phyloP scores from a whole-genome alignment of 2,113 vertebrate species.

The Toxotes chatareus region DNA sequence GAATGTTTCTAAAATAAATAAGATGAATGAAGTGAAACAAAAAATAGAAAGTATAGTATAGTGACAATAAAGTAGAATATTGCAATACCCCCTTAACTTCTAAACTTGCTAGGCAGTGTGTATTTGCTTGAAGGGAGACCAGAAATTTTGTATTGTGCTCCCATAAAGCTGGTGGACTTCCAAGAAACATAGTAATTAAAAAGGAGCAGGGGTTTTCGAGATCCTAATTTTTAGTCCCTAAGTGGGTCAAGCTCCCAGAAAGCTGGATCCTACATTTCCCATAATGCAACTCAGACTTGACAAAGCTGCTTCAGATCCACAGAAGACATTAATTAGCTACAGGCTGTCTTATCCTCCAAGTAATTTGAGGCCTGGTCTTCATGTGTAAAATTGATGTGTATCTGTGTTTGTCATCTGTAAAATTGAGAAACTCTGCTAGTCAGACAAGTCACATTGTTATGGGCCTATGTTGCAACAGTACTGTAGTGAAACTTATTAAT shows the following conservation, averaged over 20 bases:
- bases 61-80: too few species aligned
- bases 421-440: not conserved
- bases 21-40: too few species aligned
- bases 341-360: not conserved
- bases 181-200: not conserved
- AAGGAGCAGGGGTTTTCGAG: not conserved
- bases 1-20: too few species aligned
- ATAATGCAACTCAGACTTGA: not conserved
- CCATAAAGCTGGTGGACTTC: not conserved
- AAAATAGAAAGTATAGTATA: too few species aligned
- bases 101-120: not conserved
- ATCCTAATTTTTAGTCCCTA: not conserved
- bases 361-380: not conserved
- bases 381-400: not conserved
- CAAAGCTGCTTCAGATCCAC: not conserved
- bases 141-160: not conserved
- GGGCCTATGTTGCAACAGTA: constrained; percentile 39
- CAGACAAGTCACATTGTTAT: constrained; percentile 33
- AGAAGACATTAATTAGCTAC: not conserved
- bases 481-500: not conserved
- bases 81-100: not conserved
- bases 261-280: not conserved
- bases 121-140: not conserved
- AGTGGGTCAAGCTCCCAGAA: not conserved
- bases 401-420: not conserved